Conservation (phyloP, 2,113 vertebrate species). For the Otus sunia region DNA sequence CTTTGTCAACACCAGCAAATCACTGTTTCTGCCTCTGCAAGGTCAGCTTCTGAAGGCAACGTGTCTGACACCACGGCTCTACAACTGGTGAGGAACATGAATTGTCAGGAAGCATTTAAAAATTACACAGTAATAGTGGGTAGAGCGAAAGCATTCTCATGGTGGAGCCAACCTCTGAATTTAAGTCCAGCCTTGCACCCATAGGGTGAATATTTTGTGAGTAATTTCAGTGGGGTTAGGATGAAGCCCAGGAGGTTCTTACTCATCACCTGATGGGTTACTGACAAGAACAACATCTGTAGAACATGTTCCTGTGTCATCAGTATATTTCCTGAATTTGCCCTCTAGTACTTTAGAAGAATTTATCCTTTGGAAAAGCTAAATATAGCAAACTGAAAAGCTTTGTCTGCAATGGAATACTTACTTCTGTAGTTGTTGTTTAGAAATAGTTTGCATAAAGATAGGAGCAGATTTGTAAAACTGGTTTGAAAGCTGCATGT, state of each 20-base stretch:
- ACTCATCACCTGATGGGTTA: not conserved
- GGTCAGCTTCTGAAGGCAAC: not conserved
- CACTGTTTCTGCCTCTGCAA: conserved; percentile 1
- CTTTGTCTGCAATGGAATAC: not conserved
- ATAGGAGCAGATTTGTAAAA: not conserved
- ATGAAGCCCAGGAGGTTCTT: conserved; percentile 13
- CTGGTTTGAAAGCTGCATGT: not conserved
- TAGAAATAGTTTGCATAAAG: not conserved
- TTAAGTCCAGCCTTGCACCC: not conserved
- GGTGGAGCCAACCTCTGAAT: not conserved
- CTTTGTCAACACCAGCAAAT: conserved; percentile 42
- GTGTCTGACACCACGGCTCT: not conserved
- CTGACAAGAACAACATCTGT: not conserved
- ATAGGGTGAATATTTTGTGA: not conserved
- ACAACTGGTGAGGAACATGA: not conserved
- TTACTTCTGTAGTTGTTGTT: not conserved
- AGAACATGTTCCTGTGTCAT: not conserved
- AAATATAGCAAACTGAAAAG: not conserved
- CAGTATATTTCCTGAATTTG: not conserved
- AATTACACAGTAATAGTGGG: not conserved
- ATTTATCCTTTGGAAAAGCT: not conserved
- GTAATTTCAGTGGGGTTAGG: not conserved
- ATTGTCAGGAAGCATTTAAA: not conserved
- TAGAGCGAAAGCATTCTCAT: not conserved
- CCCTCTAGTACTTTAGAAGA: not conserved